Evolutionary conservation across 2,797 vertebrate genomes (phyloP).

Genomic region (Tiaroga cobitis): DNA sequence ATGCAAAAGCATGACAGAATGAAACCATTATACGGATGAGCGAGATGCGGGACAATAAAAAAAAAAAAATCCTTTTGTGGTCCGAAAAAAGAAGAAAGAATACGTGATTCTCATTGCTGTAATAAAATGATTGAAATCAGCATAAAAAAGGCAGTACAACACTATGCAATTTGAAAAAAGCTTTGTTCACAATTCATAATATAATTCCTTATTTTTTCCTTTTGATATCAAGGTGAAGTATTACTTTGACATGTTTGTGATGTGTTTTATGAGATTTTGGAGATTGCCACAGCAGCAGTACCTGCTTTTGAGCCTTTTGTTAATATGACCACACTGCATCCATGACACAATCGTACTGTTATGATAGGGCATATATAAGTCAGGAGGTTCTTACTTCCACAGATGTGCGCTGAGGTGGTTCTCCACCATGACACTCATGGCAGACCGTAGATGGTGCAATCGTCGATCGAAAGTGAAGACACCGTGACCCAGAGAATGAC

Average conservation of each 20-base stretch:
- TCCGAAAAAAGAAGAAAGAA: too few species aligned
- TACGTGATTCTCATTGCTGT: neutral
- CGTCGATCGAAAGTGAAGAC: conserved; percentile 91
- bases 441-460: conserved; percentile 89
- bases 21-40: neutral
- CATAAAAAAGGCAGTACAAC: neutral
- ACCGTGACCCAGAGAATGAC: conserved; percentile 85
- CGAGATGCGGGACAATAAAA: too few species aligned
- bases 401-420: conserved; percentile 88
- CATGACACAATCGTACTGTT: neutral
- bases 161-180: neutral
- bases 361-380: conserved; percentile 5
- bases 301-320: neutral
- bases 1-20: neutral
- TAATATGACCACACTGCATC: neutral
- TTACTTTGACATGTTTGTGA: neutral
- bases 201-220: too few species aligned
- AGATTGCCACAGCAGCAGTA: neutral
- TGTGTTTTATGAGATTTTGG: neutral
- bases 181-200: neutral
- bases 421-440: conserved; percentile 91
- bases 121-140: neutral
- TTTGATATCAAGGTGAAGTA: neutral
- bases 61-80: too few species aligned
- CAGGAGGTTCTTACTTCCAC: conserved; percentile 84